Evolutionary conservation across 1,140 invertebrate genomes (phyloP).

Genomic region (Euura lappo): DNA sequence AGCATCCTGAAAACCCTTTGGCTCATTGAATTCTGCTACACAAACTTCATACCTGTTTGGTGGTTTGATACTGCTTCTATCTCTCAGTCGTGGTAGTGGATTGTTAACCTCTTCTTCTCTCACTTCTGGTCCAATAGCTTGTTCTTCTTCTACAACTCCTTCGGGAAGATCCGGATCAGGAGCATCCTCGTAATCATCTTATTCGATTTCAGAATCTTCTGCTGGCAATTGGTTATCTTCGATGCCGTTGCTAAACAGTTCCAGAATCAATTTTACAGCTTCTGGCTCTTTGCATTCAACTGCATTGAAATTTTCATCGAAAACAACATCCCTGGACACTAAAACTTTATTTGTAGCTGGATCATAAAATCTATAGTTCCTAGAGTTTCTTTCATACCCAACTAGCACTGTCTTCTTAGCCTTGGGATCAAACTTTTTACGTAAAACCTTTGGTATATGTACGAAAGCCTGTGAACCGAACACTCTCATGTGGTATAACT

Average conservation of each 20-base stretch:
- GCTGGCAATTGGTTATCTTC: too few relatives aligned
- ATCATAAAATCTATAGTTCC: constrained; percentile 19
- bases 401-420: constrained; percentile 14
- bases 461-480: constrained; percentile 10
- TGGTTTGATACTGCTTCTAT: background rate
- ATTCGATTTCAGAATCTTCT: background rate
- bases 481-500: background rate
- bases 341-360: constrained; percentile 3
- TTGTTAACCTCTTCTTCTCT: background rate
- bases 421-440: constrained; percentile 20
- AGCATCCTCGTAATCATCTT: background rate
- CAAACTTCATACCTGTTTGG: background rate
- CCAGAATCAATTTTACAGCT: too few relatives aligned
- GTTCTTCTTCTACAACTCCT: background rate
- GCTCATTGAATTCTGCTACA: background rate
- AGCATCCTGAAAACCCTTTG: background rate
- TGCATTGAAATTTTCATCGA: constrained; percentile 1
- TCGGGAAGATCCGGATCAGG: background rate
- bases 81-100: background rate
- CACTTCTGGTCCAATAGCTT: constrained; percentile 8
- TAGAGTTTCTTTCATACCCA: constrained; percentile 22
- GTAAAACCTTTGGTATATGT: constrained; percentile 20
- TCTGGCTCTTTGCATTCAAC: too few relatives aligned
- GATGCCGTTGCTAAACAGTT: too few relatives aligned
- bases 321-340: constrained; percentile 15